Conservation (phyloP, 2,888 invertebrate species). For the Agrilus mali region DNA sequence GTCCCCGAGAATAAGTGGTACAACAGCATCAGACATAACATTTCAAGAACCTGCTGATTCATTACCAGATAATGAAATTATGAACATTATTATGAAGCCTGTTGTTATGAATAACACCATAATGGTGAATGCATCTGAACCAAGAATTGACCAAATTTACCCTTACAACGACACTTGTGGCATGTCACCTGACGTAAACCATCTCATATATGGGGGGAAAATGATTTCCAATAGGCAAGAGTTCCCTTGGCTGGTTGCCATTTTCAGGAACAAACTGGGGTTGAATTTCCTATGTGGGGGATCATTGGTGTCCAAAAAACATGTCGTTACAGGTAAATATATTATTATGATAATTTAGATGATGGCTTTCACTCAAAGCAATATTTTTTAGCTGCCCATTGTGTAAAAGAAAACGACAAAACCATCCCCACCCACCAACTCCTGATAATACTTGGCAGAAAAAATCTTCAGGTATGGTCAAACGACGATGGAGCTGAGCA, state of each 20-base stretch:
- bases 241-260: slow-evolving; percentile 31
- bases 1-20: too few relatives aligned
- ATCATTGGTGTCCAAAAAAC: slow-evolving; percentile 25
- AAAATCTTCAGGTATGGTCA: slow-evolving; percentile 23
- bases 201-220: slow-evolving; percentile 25
- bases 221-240: slow-evolving; percentile 22
- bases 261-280: slow-evolving; percentile 27
- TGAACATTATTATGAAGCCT: too few relatives aligned
- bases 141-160: not conserved
- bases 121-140: not conserved
- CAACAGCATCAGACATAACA: too few relatives aligned
- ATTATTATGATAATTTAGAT: not conserved
- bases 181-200: slow-evolving; percentile 21
- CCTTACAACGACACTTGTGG: slow-evolving; percentile 21
- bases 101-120: too few relatives aligned
- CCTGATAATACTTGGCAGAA: slow-evolving; percentile 23
- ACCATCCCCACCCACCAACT: slow-evolving; percentile 20
- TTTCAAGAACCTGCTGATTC: too few relatives aligned
- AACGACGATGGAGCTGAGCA: slow-evolving; percentile 20
- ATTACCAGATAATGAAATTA: too few relatives aligned
- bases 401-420: slow-evolving; percentile 18
- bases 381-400: slow-evolving; percentile 25
- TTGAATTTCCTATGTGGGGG: slow-evolving; percentile 30
- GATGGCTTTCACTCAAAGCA: too few relatives aligned
- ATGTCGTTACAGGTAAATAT: slow-evolving; percentile 27